A percentile compares a stretch with the other conserved stretches of the same genome.
These are phyloP conservation scores for Melanargia galathea DNA, from an alignment of 2,888 invertebrate genomes.

Conservation along the genomic window DNA sequence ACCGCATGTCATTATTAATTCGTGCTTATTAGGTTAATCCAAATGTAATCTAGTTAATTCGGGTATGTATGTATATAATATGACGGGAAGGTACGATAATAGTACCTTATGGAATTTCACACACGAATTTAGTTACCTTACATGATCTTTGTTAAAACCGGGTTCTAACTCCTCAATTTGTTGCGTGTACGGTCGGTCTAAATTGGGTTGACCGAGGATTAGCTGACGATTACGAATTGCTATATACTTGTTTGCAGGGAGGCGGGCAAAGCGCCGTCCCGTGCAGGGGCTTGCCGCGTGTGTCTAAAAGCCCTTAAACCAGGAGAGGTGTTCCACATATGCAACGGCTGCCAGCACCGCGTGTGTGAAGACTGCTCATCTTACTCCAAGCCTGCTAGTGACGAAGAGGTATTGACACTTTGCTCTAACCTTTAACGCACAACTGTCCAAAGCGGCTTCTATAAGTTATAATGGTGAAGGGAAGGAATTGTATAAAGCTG, in stretches of 20 bases:
- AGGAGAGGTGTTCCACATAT: slow-evolving; percentile 93
- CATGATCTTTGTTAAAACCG: no score
- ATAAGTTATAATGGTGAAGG: no score
- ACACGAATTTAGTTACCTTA: no score
- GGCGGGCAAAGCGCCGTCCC: slow-evolving; percentile 87
- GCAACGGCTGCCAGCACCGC: slow-evolving; percentile 94
- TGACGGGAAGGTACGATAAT: no score
- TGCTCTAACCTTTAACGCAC: no score
- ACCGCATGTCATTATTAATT: background rate
- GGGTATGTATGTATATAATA: no score
- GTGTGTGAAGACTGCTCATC: slow-evolving; percentile 97
- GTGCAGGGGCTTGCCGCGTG: slow-evolving; percentile 90
- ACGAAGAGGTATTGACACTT: slow-evolving; percentile 85
- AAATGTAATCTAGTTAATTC: background rate
- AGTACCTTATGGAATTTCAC: no score
- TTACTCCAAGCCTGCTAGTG: slow-evolving; percentile 92
- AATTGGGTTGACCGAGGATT: no score
- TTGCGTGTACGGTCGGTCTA: no score
- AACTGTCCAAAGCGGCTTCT: background rate
- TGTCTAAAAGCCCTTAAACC: slow-evolving; percentile 94
- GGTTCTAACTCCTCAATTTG: no score
- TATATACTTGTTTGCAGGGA: slow-evolving; percentile 72
- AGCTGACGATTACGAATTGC: no score
- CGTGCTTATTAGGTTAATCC: background rate
- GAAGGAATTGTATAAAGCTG: no score